Base-by-base conservation (phyloP, 2,113 vertebrate species). In the Malurus elegans region DNA sequence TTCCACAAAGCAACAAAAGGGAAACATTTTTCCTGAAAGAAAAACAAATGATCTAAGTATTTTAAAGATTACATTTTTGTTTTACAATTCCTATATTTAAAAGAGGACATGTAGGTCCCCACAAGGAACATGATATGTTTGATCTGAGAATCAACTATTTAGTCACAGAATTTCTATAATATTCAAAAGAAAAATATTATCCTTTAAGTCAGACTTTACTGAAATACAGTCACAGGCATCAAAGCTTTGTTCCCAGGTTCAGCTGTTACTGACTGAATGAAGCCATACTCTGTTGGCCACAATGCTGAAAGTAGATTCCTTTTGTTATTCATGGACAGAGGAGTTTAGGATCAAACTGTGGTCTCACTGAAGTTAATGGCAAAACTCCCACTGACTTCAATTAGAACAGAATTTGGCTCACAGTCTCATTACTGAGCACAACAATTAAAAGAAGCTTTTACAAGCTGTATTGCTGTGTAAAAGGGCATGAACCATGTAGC, bases 341-440 rank as follows among this genome's bases (percentile, higher is more conserved):
- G 42, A 91, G 47, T 78, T 92, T 48, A 82, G 67, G 83, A 89
- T 65, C 71, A 90, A 92, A 67, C 48, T 86, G 21, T 76, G 64
- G 69, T 60, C 71, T 87, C n/a, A 7, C 51, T 82, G 16, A 93
- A 96, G 75, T 85, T 86, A 91, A 95, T 95, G 81, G 82, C 65
- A 94, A 89, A 95, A 70, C 89, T 96, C 94, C 80, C 76, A 89
- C 78, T 82, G 91, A 90, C 94, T 94, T 96, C 79, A 95, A 93
- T 94, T 94, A 91, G 73, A 96, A 51, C 51, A 83, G 90, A 58
- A 78, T 86, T 90, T 95, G 89, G 73, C 66, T 97, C 88, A 71
- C 57, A 86, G 50, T 88, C 80, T 88, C 78, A 51, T 92, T 92
- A 93, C 66, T 87, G 86, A 88, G 72, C 47, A 40, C 29, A 87